phyloP scores from a whole-genome alignment of 2,888 invertebrate genomes.

The Piscicola geometra region DNA sequence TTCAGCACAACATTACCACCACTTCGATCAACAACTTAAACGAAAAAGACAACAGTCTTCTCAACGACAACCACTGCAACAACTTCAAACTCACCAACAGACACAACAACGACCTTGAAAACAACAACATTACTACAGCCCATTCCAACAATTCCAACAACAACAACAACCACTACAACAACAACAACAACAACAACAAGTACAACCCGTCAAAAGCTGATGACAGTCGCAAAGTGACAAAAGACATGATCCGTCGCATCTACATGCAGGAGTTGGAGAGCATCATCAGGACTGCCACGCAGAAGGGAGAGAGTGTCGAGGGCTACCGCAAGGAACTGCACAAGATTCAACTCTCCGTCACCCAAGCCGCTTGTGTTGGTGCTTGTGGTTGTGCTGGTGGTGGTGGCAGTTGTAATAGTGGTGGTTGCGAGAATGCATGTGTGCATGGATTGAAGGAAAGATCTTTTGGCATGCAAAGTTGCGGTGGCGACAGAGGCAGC shows the following conservation, averaged over 20 bases:
- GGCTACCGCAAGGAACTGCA: constrained; percentile 15
- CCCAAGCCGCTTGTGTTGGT: not conserved
- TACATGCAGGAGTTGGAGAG: constrained; percentile 21
- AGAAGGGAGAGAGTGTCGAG: constrained; percentile 14
- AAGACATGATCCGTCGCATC: constrained; percentile 6
- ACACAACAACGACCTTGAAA: not conserved
- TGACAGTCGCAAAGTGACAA: not conserved
- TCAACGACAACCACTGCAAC: not conserved
- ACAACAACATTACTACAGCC: not conserved
- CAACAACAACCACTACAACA: not conserved
- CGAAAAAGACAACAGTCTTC: not conserved
- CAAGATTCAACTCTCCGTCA: not conserved
- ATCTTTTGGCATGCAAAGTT: too few species aligned
- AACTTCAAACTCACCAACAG: not conserved
- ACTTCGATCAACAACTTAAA: not conserved
- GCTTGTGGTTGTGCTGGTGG: not conserved
- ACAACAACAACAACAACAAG: not conserved
- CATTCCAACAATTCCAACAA: not conserved
- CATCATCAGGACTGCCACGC: not conserved
- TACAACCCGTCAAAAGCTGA: not conserved
- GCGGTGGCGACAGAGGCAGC: too few species aligned
- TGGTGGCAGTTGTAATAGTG: not conserved
- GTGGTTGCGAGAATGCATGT: too few species aligned
- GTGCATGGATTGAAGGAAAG: too few species aligned
- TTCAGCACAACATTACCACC: too few species aligned